These are phyloP conservation scores for Lepidurus packardi DNA, from an alignment of 1,140 invertebrate species.

Conservation along the genomic window DNA sequence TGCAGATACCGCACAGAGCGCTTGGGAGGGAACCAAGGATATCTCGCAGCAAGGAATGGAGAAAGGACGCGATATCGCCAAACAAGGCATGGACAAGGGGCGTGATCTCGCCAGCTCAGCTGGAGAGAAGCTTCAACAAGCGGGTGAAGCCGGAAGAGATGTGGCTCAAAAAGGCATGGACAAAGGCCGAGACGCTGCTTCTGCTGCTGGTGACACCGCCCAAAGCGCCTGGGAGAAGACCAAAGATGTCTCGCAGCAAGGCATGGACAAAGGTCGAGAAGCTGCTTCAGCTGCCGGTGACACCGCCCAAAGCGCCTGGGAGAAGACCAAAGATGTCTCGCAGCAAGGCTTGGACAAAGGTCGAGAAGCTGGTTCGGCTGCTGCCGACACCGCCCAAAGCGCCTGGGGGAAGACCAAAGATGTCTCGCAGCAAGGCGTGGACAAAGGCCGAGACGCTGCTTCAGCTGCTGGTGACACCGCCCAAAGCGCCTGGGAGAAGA, in stretches of 20 bases:
- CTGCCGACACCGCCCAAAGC: neutral
- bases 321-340: neutral
- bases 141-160: neutral
- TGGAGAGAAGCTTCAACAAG: neutral
- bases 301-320: neutral
- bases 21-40: neutral
- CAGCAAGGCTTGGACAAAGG: conserved; percentile 11
- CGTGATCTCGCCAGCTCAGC: neutral
- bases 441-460: neutral
- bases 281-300: neutral
- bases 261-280: conserved; percentile 6
- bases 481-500: neutral
- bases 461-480: neutral
- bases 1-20: neutral
- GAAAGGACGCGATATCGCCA: neutral
- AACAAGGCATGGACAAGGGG: conserved; percentile 8
- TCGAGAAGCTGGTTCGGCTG: neutral
- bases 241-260: neutral
- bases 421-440: neutral
- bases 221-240: conserved; percentile 4
- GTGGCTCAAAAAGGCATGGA: neutral
- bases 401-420: conserved; percentile 11
- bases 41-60: neutral
- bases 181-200: neutral
- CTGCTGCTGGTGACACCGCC: neutral